Conservation (phyloP, 2,888 invertebrate species). For the Calliscelio sp. region DNA sequence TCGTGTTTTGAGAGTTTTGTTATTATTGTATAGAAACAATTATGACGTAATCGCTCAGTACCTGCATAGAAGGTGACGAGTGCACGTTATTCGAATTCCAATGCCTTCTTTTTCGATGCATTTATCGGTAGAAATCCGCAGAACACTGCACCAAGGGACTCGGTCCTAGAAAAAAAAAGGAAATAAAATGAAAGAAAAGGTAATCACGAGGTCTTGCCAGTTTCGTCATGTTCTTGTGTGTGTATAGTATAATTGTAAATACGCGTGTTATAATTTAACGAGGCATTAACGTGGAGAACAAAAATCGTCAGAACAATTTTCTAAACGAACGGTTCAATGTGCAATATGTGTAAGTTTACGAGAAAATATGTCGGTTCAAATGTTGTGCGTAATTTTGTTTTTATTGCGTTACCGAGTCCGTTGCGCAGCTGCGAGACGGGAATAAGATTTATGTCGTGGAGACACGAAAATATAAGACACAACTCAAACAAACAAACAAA, state of each 20-base stretch:
- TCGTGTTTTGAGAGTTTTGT: constrained; percentile 84
- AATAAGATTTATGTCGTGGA: constrained; percentile 72
- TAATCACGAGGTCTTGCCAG: constrained; percentile 64
- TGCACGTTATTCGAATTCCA: constrained; percentile 77
- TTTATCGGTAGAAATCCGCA: constrained; percentile 61
- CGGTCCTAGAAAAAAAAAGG: constrained; percentile 58
- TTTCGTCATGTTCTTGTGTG: constrained; percentile 40
- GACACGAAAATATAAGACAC: constrained; percentile 72
- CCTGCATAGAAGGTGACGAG: constrained; percentile 77
- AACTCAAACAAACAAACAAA: constrained; percentile 67
- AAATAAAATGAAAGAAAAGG: too few relatives aligned
- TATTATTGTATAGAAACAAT: constrained; percentile 82
- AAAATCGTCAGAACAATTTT: constrained; percentile 49
- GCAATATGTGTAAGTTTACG: constrained; percentile 71
- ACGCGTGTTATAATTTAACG: constrained; percentile 58
- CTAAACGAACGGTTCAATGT: constrained; percentile 64
- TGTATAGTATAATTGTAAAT: constrained; percentile 68
- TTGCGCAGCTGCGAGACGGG: constrained; percentile 73
- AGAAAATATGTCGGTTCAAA: constrained; percentile 58
- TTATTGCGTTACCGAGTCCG: constrained; percentile 72
- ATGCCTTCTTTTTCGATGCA: constrained; percentile 76
- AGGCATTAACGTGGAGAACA: constrained; percentile 12
- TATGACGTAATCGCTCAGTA: constrained; percentile 80
- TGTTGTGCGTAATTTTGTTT: constrained; percentile 70
- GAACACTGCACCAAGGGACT: constrained; percentile 62